Conservation (phyloP, 2,797 vertebrate species). For the Anguilla obscura region DNA sequence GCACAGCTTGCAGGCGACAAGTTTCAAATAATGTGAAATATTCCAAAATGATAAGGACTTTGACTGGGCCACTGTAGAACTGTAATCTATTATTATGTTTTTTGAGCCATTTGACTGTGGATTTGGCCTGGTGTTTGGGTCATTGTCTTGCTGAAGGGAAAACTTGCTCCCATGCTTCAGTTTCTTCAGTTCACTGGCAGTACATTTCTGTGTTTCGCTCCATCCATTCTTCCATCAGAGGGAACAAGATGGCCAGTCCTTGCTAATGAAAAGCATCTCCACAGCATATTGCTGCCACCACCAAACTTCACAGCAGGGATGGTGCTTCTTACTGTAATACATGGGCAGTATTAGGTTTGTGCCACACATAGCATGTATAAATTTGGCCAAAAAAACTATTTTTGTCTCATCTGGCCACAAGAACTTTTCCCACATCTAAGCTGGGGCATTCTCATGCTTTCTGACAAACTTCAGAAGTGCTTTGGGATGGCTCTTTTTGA, state of each 20-base stretch:
- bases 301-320: background rate
- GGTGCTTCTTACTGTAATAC: background rate
- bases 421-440: background rate
- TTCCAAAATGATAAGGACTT: no score
- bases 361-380: background rate
- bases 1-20: no score
- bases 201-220: background rate
- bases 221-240: background rate
- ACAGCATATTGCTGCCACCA: slow-evolving; percentile 9
- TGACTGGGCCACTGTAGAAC: no score
- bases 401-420: background rate
- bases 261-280: slow-evolving; percentile 4
- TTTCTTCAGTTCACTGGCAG: background rate
- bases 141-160: background rate
- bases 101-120: no score
- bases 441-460: background rate
- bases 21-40: no score
- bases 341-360: background rate
- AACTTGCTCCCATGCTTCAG: background rate
- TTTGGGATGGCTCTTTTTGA: background rate
- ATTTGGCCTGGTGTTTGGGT: background rate
- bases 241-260: background rate
- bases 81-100: no score
- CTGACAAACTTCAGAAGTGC: no score
- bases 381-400: background rate